Base-by-base conservation (phyloP, 2,888 invertebrate genomes). In the Drosophila paranaensis region DNA sequence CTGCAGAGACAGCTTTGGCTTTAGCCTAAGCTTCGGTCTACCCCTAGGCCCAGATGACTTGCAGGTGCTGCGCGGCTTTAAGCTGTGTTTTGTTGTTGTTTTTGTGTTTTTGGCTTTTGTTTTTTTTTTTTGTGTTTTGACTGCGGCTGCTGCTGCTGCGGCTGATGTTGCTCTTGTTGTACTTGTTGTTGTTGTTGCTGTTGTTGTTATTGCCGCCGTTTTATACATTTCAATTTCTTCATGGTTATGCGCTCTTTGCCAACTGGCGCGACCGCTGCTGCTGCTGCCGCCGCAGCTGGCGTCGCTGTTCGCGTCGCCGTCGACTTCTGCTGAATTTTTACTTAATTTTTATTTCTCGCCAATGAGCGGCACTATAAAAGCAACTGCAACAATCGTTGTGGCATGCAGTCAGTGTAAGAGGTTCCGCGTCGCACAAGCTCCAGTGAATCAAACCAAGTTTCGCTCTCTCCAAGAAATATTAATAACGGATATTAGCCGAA, bases 321-420 rank as follows among this genome's bases (percentile, higher is more conserved):
- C 57, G 60, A 14, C 61, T 61, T 67, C 71, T 77, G 64, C 74
- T 77, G 81, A 74, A 81, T 69, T 88, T 90, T 90, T 81, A 86
- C 75, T 88, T 90, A 83, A 88, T 90, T 88, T 88, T 88, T 82
- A 71, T 90, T 86, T 86, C 81, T 77, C 89, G 87, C 80, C 84
- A 71, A 79, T 81, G 85, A 84, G 84, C 76, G 75, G 79, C 81
- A 82, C 91, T 92, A 92, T 92, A 92, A 91, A 92, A 92, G 91
- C 90, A 90, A 90, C 91, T 85, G 90, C 90, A 90, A 84, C 88
- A 89, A 87, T 88, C 89, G 85, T 82, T 88, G 90, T 87, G 89
- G 86, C 91, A 89, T 90, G 92, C 92, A 92, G 92, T 92, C 89
- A 92, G 91, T 87, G 90, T 92, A 90, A 91, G 91, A 92, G 90